phyloP scores from a whole-genome alignment of 2,888 invertebrate genomes.

The Cacoxenus indagator region DNA sequence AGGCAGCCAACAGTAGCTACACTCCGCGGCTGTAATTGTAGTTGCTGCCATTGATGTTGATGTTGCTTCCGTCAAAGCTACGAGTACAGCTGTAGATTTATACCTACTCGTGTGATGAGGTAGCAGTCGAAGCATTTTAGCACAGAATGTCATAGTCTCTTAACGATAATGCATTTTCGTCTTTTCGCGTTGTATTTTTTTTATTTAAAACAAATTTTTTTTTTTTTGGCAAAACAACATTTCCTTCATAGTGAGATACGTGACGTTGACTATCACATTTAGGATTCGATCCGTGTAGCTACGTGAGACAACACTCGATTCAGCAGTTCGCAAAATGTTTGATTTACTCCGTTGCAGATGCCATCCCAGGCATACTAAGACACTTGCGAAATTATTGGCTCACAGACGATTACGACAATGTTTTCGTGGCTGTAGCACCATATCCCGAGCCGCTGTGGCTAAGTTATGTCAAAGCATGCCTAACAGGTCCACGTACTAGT shows the following conservation, averaged over 20 bases:
- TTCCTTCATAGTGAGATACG: constrained; percentile 58
- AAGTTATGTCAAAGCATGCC: constrained; percentile 43
- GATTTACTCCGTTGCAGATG: constrained; percentile 19
- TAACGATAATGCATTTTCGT: neutral
- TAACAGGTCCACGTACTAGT: constrained; percentile 45
- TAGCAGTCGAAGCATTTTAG: neutral
- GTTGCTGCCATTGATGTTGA: constrained; percentile 42
- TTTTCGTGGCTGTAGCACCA: constrained; percentile 48
- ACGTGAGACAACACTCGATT: constrained; percentile 52
- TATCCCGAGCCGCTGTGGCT: neutral
- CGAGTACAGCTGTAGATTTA: constrained; percentile 14
- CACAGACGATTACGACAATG: constrained; percentile 55
- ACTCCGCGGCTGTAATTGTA: constrained; percentile 26
- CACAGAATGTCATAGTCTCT: neutral
- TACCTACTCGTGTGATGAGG: constrained; percentile 7
- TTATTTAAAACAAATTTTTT: neutral
- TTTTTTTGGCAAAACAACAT: constrained; percentile 35
- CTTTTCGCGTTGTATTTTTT: neutral
- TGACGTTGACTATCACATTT: constrained; percentile 61
- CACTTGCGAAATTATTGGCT: constrained; percentile 59
- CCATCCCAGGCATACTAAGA: constrained; percentile 17
- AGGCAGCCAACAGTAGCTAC: constrained; percentile 21
- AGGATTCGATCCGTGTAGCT: constrained; percentile 42
- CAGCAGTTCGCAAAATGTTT: constrained; percentile 49
- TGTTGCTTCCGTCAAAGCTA: constrained; percentile 34